Percentiles rank a stretch among this genome's conserved stretches.
These are phyloP conservation scores for Caradrina clavipalpis DNA, from an alignment of 2,888 invertebrate genomes.

Conservation along the genomic window DNA sequence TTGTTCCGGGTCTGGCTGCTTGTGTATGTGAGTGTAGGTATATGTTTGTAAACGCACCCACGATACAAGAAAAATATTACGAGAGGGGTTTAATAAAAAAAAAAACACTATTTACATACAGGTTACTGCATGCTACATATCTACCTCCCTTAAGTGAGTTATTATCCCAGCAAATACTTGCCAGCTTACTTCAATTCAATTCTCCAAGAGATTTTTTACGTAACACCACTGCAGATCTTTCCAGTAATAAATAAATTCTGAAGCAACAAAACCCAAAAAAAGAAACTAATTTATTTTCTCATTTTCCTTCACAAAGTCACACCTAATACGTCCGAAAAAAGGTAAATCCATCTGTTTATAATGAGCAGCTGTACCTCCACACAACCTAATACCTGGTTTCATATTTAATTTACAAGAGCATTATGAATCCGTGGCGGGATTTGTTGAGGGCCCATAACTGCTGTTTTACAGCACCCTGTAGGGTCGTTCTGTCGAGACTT, in stretches of 20 bases:
- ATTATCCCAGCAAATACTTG: no score
- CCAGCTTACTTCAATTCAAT: no score
- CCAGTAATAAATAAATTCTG: conserved; percentile 9
- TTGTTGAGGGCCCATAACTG: conserved; percentile 70
- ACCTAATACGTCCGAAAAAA: conserved; percentile 45
- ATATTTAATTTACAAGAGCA: conserved; percentile 77
- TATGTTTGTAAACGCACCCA: no score
- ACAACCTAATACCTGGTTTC: conserved; percentile 66
- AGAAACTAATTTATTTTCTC: conserved; percentile 31
- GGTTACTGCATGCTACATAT: neutral
- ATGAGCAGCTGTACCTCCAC: conserved; percentile 55
- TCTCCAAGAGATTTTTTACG: no score
- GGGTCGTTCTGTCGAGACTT: conserved; percentile 71
- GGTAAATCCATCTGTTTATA: conserved; percentile 54
- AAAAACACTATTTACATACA: no score
- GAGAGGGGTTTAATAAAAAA: no score
- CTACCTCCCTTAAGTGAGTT: no score
- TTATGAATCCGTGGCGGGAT: conserved; percentile 72
- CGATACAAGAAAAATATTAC: no score
- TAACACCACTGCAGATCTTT: no score
- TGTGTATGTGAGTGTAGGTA: no score
- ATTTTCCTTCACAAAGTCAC: conserved; percentile 44
- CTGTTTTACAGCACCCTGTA: conserved; percentile 79
- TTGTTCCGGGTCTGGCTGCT: no score
- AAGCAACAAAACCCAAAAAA: neutral